These are phyloP conservation scores for Sinhomidia bicolor DNA, from an alignment of 2,888 invertebrate genomes.

Conservation along the genomic window DNA sequence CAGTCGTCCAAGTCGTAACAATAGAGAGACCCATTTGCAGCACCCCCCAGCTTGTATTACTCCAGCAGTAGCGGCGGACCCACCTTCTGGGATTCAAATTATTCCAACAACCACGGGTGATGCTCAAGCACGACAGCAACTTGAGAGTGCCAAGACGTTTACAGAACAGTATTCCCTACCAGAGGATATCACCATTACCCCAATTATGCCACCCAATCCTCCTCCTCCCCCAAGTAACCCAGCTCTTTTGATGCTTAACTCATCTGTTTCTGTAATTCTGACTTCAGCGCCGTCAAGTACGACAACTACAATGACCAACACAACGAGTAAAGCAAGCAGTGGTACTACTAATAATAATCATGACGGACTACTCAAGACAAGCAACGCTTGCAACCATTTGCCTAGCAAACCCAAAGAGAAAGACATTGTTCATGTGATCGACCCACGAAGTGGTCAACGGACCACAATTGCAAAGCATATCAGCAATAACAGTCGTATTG, in stretches of 20 bases:
- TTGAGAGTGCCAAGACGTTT: slow-evolving; percentile 79
- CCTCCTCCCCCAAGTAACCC: not conserved
- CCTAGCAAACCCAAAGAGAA: slow-evolving; percentile 65
- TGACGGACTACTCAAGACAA: slow-evolving; percentile 49
- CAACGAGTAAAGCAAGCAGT: slow-evolving; percentile 42
- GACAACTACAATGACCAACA: slow-evolving; percentile 27
- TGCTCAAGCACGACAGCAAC: slow-evolving; percentile 69
- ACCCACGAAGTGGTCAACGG: slow-evolving; percentile 76
- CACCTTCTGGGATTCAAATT: slow-evolving; percentile 71
- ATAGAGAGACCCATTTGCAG: slow-evolving; percentile 32
- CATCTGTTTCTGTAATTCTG: slow-evolving; percentile 64
- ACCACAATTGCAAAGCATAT: slow-evolving; percentile 80
- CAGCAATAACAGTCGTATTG: slow-evolving; percentile 73
- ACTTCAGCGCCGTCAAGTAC: slow-evolving; percentile 63
- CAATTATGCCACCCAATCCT: slow-evolving; percentile 72
- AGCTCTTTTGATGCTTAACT: slow-evolving; percentile 67
- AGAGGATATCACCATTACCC: slow-evolving; percentile 80
- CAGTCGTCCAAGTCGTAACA: slow-evolving; percentile 74
- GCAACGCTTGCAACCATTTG: slow-evolving; percentile 52
- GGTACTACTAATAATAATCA: too few relatives aligned
- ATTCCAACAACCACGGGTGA: slow-evolving; percentile 49
- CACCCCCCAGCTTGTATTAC: slow-evolving; percentile 74
- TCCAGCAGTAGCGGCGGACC: slow-evolving; percentile 75
- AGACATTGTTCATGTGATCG: slow-evolving; percentile 80
- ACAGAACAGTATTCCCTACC: slow-evolving; percentile 80